These are phyloP conservation scores for Limenitis camilla DNA, from an alignment of 2,888 invertebrate genomes.

Conservation along the genomic window DNA sequence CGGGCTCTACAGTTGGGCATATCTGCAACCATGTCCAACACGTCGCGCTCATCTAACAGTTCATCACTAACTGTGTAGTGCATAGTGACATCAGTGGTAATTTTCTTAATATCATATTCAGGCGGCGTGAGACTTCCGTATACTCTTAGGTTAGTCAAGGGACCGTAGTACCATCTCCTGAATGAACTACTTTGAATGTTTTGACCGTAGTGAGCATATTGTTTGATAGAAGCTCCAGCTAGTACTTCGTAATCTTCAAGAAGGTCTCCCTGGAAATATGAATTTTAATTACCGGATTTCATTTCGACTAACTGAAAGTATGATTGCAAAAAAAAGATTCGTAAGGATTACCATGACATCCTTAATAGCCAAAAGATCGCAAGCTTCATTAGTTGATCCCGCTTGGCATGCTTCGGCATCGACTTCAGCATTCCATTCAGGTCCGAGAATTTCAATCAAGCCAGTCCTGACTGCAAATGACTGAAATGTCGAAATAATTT, in stretches of 20 bases:
- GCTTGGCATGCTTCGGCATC: background rate
- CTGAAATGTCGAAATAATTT: slow-evolving; percentile 5
- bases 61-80: slow-evolving; percentile 28
- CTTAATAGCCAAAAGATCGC: background rate
- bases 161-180: slow-evolving; percentile 43
- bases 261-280: background rate
- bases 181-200: slow-evolving; percentile 47
- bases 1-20: slow-evolving; percentile 24
- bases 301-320: background rate
- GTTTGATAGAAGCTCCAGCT: slow-evolving; percentile 47
- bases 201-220: slow-evolving; percentile 55
- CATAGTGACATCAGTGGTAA: slow-evolving; percentile 26
- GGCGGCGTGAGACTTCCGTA: slow-evolving; percentile 44
- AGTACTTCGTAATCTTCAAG: slow-evolving; percentile 3
- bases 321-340: background rate
- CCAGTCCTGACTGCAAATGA: slow-evolving; percentile 3
- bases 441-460: slow-evolving; percentile 9
- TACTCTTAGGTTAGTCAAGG: slow-evolving; percentile 28
- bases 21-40: slow-evolving; percentile 25
- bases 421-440: background rate
- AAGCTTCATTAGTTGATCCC: background rate
- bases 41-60: slow-evolving; percentile 27
- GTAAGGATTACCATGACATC: background rate
- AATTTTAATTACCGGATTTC: background rate
- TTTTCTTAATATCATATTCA: slow-evolving; percentile 31